Evolutionary conservation across 2,888 invertebrate genomes (phyloP).

Genomic region (Meteorus cinctellus): DNA sequence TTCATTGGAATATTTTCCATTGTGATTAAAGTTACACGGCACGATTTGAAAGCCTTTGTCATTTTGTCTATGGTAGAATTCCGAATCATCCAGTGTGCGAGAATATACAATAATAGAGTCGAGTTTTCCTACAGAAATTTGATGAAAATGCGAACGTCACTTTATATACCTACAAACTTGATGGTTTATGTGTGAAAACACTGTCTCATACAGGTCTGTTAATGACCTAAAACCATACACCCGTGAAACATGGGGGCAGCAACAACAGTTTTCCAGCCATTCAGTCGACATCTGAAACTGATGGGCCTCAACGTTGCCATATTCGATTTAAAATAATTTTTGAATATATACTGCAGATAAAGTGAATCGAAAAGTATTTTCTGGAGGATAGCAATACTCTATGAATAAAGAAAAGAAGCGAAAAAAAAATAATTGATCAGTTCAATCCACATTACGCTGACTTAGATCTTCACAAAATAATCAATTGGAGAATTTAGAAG

Average conservation of each 20-base stretch:
- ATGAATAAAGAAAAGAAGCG: neutral
- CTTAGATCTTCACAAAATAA: neutral
- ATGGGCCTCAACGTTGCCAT: too few relatives aligned
- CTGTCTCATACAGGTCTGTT: constrained; percentile 49
- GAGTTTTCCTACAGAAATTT: neutral
- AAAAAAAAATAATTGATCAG: neutral
- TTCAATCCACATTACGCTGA: neutral
- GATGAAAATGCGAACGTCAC: too few relatives aligned
- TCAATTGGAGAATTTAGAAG: neutral
- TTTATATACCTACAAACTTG: neutral
- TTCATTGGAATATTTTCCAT: neutral
- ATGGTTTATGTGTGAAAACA: constrained; percentile 51
- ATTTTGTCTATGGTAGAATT: neutral
- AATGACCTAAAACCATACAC: too few relatives aligned
- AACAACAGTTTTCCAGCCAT: too few relatives aligned
- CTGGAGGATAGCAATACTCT: neutral
- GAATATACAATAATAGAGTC: neutral
- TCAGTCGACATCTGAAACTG: too few relatives aligned
- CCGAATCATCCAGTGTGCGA: neutral
- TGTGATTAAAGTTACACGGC: neutral
- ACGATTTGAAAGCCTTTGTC: neutral
- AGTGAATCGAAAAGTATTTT: constrained; percentile 19
- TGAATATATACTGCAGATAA: constrained; percentile 19
- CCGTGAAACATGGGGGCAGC: too few relatives aligned
- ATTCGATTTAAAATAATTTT: too few relatives aligned